A percentile compares a stretch with the other conserved stretches of the same genome.
These are phyloP conservation scores for Hofmannophila pseudospretella DNA, from an alignment of 2,888 invertebrate genomes.

Conservation along the genomic window DNA sequence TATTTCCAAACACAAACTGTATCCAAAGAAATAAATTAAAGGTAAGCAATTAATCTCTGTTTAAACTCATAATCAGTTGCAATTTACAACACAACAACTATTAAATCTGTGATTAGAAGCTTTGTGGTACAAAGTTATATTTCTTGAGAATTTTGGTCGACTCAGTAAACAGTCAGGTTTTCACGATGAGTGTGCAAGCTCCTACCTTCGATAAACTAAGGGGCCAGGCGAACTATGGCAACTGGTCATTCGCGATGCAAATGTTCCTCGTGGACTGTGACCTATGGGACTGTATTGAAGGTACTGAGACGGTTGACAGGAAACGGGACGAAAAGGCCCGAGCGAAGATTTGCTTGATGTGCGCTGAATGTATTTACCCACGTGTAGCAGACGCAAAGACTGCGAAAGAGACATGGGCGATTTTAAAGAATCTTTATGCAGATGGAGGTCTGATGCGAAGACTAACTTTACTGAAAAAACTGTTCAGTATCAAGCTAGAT, in stretches of 20 bases:
- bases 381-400: neutral
- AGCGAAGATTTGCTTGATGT: neutral
- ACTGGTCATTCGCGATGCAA: constrained; percentile 1
- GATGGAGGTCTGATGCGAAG: neutral
- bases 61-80: too few relatives aligned
- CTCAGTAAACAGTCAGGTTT: too few relatives aligned
- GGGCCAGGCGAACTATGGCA: neutral
- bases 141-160: too few relatives aligned
- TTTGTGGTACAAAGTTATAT: too few relatives aligned
- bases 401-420: neutral
- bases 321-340: neutral
- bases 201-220: neutral
- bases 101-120: too few relatives aligned
- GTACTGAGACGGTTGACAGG: neutral
- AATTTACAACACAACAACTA: too few relatives aligned
- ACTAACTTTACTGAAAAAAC: neutral
- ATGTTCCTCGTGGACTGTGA: neutral
- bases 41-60: too few relatives aligned
- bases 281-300: neutral
- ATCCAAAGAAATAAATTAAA: too few relatives aligned
- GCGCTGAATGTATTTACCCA: neutral
- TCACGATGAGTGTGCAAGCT: too few relatives aligned
- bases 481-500: neutral
- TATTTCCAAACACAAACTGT: too few relatives aligned
- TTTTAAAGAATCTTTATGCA: neutral